Base-by-base conservation (phyloP, 2,797 vertebrate genomes). In the Benthosema pterotum region DNA sequence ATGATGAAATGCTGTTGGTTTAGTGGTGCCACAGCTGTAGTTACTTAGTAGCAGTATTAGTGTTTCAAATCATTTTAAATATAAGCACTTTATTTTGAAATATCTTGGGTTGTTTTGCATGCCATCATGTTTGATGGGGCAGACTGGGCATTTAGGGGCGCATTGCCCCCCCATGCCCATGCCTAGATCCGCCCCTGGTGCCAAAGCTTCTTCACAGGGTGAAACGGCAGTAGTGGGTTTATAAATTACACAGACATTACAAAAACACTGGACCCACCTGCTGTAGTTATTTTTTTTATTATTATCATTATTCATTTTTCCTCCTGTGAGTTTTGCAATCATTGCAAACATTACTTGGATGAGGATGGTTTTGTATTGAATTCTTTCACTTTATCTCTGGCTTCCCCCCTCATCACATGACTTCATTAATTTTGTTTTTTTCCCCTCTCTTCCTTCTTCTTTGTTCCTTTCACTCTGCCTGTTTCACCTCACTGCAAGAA, bases 181-280 rank as follows among this genome's bases (percentile, higher is more conserved):
- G n/a, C n/a, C n/a, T n/a, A n/a, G n/a, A n/a, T n/a, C n/a, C n/a
- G n/a, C n/a, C n/a, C n/a, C n/a, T n/a, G n/a, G 4, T 52, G 50
- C 42, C 55, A 55, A 45, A 12, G 6, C 18, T 63, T 42, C 48
- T 11, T 47, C 42, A 45, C 18, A 56, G n/a, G 58, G 57, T 16
- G 61, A 56, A 50, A 53, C 19, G 0, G 66, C 58, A 55, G 0
- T 9, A 13, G 49, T 9, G 56, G 32, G 1, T 18, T 52, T 52
- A 4, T 15, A 64, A 49, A 60, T 56, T 45, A 11, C 14, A 28
- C n/a, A 45, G 0, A 42, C 55, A 12, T 42, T 2, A 12, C 8
- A 25, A 69, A 59, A 17, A 19, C 2, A 11, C 12, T 12, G 4
- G 15, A 38, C 48, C 15, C 22, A 51, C n/a, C n/a, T 57, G 46